These are phyloP conservation scores for Aurelia sp. DNA, from an alignment of 30 jellyfish, hydroid and myxozoan genomes.

Conservation along the genomic window DNA sequence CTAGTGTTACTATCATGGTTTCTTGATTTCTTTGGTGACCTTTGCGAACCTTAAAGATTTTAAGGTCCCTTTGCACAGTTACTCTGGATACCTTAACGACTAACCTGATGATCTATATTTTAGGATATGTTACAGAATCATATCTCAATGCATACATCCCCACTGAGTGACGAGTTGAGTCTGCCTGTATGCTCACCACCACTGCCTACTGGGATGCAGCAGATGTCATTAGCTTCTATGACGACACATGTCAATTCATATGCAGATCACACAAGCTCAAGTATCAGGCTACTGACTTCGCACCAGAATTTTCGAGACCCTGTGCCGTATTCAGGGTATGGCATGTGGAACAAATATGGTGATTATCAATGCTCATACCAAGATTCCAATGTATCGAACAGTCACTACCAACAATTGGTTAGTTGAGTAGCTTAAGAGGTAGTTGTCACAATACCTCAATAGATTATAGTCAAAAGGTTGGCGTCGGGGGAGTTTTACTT, in stretches of 20 bases:
- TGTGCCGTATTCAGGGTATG: conserved; percentile 46
- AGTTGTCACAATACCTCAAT: no score
- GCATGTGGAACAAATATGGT: conserved; percentile 59
- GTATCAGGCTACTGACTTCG: conserved; percentile 42
- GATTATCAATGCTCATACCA: conserved; percentile 46
- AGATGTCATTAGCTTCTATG: conserved; percentile 20
- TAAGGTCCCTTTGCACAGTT: background rate
- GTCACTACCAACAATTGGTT: conserved; percentile 53
- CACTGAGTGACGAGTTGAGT: conserved; percentile 56
- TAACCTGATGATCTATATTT: background rate
- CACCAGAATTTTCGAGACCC: conserved; percentile 42
- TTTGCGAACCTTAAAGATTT: background rate
- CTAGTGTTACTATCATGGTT: background rate
- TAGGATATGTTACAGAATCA: conserved; percentile 69
- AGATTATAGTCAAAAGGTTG: no score
- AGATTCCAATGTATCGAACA: conserved; percentile 9
- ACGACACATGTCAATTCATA: conserved; percentile 15
- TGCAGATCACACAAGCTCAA: conserved; percentile 22
- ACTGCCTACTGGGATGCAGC: conserved; percentile 29
- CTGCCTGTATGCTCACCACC: conserved; percentile 83
- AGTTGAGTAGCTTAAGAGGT: conserved; percentile 6
- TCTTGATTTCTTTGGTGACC: background rate
- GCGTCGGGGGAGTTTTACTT: no score
- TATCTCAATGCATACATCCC: conserved; percentile 58
- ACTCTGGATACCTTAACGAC: background rate